Percentiles rank a stretch among this genome's conserved stretches.
phyloP scores from a whole-genome alignment of 2,797 vertebrate genomes.

The Bufotes viridis region DNA sequence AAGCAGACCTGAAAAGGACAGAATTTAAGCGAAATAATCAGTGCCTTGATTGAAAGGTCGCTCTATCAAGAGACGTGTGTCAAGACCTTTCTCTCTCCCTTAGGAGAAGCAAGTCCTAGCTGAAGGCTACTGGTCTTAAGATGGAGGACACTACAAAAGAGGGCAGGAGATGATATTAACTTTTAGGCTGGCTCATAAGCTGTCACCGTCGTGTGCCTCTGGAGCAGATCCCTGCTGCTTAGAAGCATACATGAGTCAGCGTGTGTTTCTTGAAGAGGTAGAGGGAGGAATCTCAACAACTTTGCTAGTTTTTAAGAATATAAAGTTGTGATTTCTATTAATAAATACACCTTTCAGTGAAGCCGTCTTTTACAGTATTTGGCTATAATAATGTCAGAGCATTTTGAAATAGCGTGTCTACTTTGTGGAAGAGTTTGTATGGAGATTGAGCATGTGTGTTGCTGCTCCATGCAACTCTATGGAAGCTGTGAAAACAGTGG shows the following conservation, averaged over 20 bases:
- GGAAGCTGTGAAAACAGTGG: no score
- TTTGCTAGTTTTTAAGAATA: not conserved
- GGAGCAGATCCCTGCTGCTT: not conserved
- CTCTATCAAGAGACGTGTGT: not conserved
- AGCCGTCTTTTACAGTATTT: no score
- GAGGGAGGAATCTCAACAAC: not conserved
- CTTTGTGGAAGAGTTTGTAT: no score
- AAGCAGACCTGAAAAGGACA: not conserved
- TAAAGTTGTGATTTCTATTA: not conserved
- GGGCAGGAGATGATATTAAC: slow-evolving; percentile 16
- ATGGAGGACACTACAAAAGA: slow-evolving; percentile 18
- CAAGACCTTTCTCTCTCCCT: slow-evolving; percentile 16
- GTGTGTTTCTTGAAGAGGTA: not conserved
- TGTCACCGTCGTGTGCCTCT: not conserved
- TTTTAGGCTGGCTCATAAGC: not conserved
- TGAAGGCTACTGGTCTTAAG: not conserved
- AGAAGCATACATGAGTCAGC: not conserved
- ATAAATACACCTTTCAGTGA: not conserved
- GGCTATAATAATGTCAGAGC: no score
- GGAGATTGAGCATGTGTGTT: no score
- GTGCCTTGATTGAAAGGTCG: slow-evolving; percentile 18
- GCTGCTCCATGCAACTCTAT: no score
- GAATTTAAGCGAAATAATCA: slow-evolving; percentile 20
- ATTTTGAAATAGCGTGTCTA: no score
- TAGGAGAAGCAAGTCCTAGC: not conserved